Percentiles rank a stretch among this genome's conserved stretches.
phyloP scores from a whole-genome alignment of 2,113 vertebrate genomes.

The Eudorcas thomsonii region DNA sequence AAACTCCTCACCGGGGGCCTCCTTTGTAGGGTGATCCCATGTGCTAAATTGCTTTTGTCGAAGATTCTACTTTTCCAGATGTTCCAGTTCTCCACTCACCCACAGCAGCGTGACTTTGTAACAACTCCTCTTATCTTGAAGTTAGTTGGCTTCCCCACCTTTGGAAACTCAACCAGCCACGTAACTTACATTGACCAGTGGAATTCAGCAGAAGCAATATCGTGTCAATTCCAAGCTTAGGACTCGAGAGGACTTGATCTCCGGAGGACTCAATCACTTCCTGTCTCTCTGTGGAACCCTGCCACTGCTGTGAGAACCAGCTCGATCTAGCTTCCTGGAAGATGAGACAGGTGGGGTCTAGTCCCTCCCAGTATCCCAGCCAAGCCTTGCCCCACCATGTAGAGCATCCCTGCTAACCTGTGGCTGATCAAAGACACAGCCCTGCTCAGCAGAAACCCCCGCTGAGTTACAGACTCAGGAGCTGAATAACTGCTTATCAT shows the following conservation, averaged over 20 bases:
- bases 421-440: background rate
- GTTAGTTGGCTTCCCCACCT: background rate
- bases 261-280: background rate
- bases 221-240: background rate
- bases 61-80: background rate
- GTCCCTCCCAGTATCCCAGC: background rate
- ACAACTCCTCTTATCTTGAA: background rate
- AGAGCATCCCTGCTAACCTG: background rate
- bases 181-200: background rate
- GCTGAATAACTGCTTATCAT: background rate
- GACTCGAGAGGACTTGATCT: background rate
- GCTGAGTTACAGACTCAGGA: background rate
- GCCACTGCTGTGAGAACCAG: background rate
- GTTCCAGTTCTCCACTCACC: rapidly evolving
- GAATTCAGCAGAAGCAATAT: background rate
- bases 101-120: background rate
- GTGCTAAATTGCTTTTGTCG: background rate
- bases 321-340: rapidly evolving
- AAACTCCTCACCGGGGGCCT: background rate
- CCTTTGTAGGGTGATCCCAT: background rate
- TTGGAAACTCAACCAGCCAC: background rate
- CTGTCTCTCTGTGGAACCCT: background rate
- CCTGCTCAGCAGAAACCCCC: background rate
- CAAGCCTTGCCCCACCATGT: too few relatives aligned
- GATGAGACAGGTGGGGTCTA: background rate